phyloP scores from a whole-genome alignment of 2,113 vertebrate species.

The Myocastor coypus region DNA sequence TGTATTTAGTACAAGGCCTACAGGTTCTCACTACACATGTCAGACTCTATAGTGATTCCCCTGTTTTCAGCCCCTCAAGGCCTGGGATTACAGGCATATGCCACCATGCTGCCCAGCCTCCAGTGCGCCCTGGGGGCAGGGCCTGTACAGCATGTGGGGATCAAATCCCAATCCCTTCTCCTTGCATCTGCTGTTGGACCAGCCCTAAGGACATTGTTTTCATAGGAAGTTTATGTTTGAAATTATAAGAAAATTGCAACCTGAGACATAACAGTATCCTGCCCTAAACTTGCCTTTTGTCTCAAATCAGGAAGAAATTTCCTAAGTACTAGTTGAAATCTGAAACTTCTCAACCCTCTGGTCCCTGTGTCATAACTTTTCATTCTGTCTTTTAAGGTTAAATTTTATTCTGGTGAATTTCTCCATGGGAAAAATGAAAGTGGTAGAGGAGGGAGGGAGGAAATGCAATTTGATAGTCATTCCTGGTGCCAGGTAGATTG shows the following conservation, averaged over 20 bases:
- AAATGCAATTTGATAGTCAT: neutral
- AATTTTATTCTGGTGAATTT: constrained; percentile 53
- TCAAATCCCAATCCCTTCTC: too few species aligned
- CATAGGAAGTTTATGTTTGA: constrained; percentile 40
- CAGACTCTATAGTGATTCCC: too few species aligned
- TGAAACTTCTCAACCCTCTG: neutral
- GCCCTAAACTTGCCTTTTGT: neutral
- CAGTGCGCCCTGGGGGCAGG: too few species aligned
- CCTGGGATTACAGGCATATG: too few species aligned
- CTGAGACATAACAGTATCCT: neutral
- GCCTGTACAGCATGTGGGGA: too few species aligned
- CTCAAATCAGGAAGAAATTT: constrained; percentile 40
- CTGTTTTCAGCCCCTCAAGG: too few species aligned
- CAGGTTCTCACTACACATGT: too few species aligned
- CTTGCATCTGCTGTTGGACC: too few species aligned
- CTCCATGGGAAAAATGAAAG: neutral
- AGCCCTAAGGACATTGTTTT: neutral
- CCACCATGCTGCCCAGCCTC: too few species aligned
- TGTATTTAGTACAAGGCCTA: too few species aligned
- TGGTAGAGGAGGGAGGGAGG: neutral
- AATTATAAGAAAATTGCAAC: constrained; percentile 19
- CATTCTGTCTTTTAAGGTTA: constrained; percentile 3
- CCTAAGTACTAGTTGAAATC: constrained; percentile 48
- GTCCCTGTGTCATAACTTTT: neutral
- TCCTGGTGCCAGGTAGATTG: neutral